Evolutionary conservation across 1,140 invertebrate species (phyloP).

Genomic region (Cryptotermes secundus): DNA sequence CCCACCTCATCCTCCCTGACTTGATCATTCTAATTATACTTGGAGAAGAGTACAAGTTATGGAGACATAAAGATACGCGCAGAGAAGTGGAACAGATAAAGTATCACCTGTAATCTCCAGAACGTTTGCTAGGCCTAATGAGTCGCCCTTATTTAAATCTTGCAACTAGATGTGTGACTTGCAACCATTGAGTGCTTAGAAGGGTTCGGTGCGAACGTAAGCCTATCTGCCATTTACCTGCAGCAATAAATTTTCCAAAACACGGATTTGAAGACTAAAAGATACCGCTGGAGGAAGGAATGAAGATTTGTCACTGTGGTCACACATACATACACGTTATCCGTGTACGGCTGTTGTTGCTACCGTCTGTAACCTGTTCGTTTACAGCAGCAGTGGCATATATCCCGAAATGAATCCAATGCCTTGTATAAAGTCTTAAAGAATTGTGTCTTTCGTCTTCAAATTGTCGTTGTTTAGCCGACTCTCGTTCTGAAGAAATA

Average conservation of each 20-base stretch:
- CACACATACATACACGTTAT: conserved; percentile 8
- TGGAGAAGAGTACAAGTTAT: too few relatives aligned
- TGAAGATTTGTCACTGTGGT: not conserved
- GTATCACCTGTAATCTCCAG: too few relatives aligned
- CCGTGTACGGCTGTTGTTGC: not conserved
- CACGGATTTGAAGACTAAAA: not conserved
- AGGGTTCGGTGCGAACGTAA: not conserved
- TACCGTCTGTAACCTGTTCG: not conserved
- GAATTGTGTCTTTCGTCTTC: not conserved
- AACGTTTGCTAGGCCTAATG: too few relatives aligned
- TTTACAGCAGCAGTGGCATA: not conserved
- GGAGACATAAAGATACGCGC: too few relatives aligned
- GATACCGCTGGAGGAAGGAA: not conserved
- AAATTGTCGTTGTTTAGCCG: too few relatives aligned
- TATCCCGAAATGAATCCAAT: not conserved
- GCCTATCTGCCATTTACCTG: not conserved
- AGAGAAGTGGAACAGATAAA: too few relatives aligned
- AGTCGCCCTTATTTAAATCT: too few relatives aligned
- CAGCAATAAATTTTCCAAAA: not conserved
- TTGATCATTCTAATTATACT: too few relatives aligned
- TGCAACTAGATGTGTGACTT: too few relatives aligned
- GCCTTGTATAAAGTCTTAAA: not conserved
- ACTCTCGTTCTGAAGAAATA: too few relatives aligned
- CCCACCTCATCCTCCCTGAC: too few relatives aligned
- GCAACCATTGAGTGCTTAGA: too few relatives aligned